phyloP scores from a whole-genome alignment of 2,113 vertebrate genomes.

The Oncorhynchus tshawytscha region DNA sequence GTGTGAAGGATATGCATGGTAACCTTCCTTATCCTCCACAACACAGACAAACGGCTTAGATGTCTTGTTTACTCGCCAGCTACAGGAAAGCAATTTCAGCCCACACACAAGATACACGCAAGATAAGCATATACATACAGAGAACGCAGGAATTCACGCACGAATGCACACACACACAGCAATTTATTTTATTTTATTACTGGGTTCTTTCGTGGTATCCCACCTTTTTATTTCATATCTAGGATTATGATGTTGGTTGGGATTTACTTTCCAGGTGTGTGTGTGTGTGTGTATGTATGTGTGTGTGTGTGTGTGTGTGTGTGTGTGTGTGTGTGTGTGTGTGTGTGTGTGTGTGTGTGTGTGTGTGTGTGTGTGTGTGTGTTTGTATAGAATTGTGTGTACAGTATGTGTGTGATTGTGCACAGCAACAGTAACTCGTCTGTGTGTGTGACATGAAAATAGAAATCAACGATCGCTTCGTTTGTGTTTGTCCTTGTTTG shows the following conservation, averaged over 20 bases:
- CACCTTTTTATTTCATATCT: slow-evolving; percentile 50
- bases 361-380: slow-evolving; percentile 10
- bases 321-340: background rate
- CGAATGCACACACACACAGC: background rate
- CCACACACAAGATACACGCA: slow-evolving; percentile 17
- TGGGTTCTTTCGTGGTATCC: slow-evolving; percentile 19
- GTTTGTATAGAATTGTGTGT: background rate
- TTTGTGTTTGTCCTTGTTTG: background rate
- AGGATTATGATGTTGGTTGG: slow-evolving; percentile 13
- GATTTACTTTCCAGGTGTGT: slow-evolving; percentile 21
- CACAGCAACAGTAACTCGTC: background rate
- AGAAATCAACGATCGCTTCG: no score
- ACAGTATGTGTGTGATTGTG: background rate
- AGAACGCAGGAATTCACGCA: slow-evolving; percentile 10
- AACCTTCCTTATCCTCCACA: slow-evolving; percentile 64
- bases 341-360: background rate
- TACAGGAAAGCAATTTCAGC: slow-evolving; percentile 65
- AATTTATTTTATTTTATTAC: slow-evolving; percentile 49
- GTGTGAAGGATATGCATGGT: slow-evolving; percentile 64
- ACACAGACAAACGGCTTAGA: slow-evolving; percentile 49
- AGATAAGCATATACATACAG: slow-evolving; percentile 13
- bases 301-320: slow-evolving; percentile 12
- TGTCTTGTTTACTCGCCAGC: slow-evolving; percentile 69
- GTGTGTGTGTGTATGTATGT: background rate
- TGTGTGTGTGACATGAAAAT: background rate